phyloP scores from a whole-genome alignment of 92 coral and sea anemone genomes.

The Parazoanthus darwini region DNA sequence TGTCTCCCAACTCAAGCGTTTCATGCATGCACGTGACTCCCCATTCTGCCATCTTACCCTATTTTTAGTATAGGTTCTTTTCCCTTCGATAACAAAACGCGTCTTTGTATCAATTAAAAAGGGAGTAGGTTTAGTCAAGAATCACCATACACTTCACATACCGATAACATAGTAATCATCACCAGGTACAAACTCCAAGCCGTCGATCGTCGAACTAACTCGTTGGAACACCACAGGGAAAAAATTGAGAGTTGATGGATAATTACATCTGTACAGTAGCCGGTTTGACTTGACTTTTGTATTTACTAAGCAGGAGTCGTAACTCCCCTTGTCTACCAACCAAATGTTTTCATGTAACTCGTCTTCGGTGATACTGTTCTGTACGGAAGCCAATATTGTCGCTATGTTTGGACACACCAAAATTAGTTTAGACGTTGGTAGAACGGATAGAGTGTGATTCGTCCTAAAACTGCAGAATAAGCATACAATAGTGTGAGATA shows the following conservation, averaged over 20 bases:
- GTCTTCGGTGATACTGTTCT: constrained; percentile 3
- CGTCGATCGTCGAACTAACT: not conserved
- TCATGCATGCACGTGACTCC: too few species aligned
- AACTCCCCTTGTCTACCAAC: constrained; percentile 30
- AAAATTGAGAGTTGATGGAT: not conserved
- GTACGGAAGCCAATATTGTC: not conserved
- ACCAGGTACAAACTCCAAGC: constrained; percentile 1
- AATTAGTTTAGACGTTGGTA: constrained; percentile 15
- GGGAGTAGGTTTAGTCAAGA: too few species aligned
- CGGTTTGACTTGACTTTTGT: not conserved
- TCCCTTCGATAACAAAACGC: too few species aligned
- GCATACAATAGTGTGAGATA: not conserved
- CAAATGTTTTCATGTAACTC: constrained; percentile 21
- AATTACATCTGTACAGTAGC: not conserved
- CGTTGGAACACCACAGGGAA: not conserved
- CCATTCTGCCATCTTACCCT: too few species aligned
- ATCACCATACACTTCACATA: not conserved
- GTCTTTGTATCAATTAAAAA: too few species aligned
- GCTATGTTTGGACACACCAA: constrained; percentile 18
- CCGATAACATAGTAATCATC: not conserved
- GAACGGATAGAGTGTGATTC: not conserved
- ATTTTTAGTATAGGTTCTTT: too few species aligned
- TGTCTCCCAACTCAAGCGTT: too few species aligned
- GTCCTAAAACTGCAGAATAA: not conserved
- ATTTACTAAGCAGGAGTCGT: constrained; percentile 7